Evolutionary conservation across 2,888 invertebrate genomes (phyloP).

Genomic region (Scaptomyza parva): DNA sequence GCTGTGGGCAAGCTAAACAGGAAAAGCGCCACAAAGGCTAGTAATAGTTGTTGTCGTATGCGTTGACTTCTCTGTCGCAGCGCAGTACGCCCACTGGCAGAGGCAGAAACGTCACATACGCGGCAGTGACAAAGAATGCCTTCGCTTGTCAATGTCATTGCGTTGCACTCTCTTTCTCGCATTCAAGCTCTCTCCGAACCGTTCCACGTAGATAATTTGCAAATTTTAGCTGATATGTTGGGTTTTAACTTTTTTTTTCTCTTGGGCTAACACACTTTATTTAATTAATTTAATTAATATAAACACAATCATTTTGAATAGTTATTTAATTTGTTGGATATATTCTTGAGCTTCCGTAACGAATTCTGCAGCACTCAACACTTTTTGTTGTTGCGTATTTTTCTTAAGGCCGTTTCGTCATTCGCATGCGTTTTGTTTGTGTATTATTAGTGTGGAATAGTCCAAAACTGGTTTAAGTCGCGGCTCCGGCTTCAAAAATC

Average conservation of each 20-base stretch:
- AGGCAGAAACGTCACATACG: slow-evolving; percentile 25
- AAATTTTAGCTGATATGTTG: slow-evolving; percentile 1
- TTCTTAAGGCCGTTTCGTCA: slow-evolving; percentile 73
- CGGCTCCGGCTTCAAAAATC: slow-evolving; percentile 57
- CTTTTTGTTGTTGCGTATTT: slow-evolving; percentile 27
- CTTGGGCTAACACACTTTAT: slow-evolving; percentile 14
- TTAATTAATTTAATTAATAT: slow-evolving; percentile 15
- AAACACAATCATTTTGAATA: slow-evolving; percentile 14
- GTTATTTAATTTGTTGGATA: background rate
- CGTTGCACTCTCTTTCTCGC: slow-evolving; percentile 33
- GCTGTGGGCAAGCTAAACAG: slow-evolving; percentile 42
- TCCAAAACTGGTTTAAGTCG: slow-evolving; percentile 67
- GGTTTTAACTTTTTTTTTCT: slow-evolving; percentile 10
- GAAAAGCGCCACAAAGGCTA: slow-evolving; percentile 55
- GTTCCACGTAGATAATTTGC: slow-evolving; percentile 33
- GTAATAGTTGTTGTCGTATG: slow-evolving; percentile 24
- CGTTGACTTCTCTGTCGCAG: slow-evolving; percentile 32
- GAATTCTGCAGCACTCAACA: slow-evolving; percentile 17
- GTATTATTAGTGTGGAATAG: slow-evolving; percentile 49
- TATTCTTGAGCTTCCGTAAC: slow-evolving; percentile 23
- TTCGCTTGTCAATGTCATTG: slow-evolving; percentile 62
- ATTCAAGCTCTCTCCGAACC: slow-evolving; percentile 7
- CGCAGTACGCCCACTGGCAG: slow-evolving; percentile 7
- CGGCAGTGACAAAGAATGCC: slow-evolving; percentile 64
- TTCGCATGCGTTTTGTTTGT: slow-evolving; percentile 56